Evolutionary conservation across 2,113 vertebrate genomes (phyloP).

Genomic region (Nanger granti): DNA sequence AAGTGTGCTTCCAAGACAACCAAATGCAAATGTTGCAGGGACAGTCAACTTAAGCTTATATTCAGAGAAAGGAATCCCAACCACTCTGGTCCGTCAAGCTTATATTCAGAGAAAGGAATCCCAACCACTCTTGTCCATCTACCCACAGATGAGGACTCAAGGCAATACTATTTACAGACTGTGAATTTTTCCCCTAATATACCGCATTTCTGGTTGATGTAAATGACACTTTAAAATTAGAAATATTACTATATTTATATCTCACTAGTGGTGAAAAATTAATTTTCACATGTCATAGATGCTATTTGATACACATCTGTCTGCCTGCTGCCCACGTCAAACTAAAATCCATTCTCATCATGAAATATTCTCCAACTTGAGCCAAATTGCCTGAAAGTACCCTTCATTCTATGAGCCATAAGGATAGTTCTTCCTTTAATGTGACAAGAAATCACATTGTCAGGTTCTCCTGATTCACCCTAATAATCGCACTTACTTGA

Average conservation of each 20-base stretch:
- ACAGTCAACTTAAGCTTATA: not conserved
- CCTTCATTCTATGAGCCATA: constrained; percentile 26
- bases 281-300: constrained; percentile 37
- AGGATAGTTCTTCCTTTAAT: constrained; percentile 4
- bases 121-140: not conserved
- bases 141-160: not conserved
- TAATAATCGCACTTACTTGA: constrained; percentile 65
- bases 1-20: not conserved
- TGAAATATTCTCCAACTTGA: constrained; percentile 36
- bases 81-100: not conserved
- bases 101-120: not conserved
- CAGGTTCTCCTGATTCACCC: constrained; percentile 64
- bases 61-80: not conserved
- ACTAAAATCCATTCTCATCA: constrained; percentile 30
- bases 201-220: constrained; percentile 30
- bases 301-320: constrained; percentile 21
- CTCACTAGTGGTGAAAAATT: constrained; percentile 11
- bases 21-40: not conserved
- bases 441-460: constrained; percentile 48
- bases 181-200: not conserved
- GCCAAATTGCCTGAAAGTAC: constrained; percentile 44
- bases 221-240: constrained; percentile 50
- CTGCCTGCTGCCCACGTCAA: constrained; percentile 27
- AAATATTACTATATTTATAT: constrained; percentile 38
- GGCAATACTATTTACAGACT: constrained; percentile 33